Percentiles rank a stretch among this genome's conserved stretches.
Evolutionary conservation across 2,888 invertebrate genomes (phyloP).

Genomic region (Euzophera pinguis): DNA sequence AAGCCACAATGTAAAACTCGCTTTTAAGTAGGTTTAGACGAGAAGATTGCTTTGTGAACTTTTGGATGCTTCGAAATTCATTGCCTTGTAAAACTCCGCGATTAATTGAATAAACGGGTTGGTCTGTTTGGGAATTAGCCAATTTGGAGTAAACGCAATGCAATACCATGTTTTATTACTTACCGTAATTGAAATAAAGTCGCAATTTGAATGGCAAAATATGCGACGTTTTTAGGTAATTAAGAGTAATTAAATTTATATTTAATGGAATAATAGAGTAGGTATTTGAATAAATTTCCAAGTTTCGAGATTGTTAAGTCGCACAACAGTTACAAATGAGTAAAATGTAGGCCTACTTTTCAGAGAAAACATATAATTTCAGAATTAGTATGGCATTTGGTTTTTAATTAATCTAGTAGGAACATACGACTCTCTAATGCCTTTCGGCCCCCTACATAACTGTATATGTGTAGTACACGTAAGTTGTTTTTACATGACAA

Average conservation of each 20-base stretch:
- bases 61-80: slow-evolving; percentile 43
- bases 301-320: background rate
- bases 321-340: background rate
- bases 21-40: slow-evolving; percentile 26
- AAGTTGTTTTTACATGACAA: too few relatives aligned
- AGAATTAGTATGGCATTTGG: too few relatives aligned
- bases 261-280: slow-evolving; percentile 7
- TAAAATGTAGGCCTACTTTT: too few relatives aligned
- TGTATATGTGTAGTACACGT: too few relatives aligned
- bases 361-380: too few relatives aligned
- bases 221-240: background rate
- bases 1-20: slow-evolving; percentile 19
- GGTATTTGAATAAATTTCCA: slow-evolving; percentile 7
- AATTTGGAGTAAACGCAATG: slow-evolving; percentile 20
- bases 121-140: slow-evolving; percentile 31
- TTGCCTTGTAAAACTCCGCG: slow-evolving; percentile 42
- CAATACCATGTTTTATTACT: background rate
- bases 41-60: slow-evolving; percentile 45
- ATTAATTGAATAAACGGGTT: slow-evolving; percentile 48
- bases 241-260: slow-evolving; percentile 9
- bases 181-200: slow-evolving; percentile 4
- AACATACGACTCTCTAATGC: too few relatives aligned
- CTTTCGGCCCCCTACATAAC: too few relatives aligned
- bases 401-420: too few relatives aligned
- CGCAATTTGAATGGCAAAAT: background rate